phyloP scores from a whole-genome alignment of 2,888 invertebrate species.

The Lutraria lutraria region DNA sequence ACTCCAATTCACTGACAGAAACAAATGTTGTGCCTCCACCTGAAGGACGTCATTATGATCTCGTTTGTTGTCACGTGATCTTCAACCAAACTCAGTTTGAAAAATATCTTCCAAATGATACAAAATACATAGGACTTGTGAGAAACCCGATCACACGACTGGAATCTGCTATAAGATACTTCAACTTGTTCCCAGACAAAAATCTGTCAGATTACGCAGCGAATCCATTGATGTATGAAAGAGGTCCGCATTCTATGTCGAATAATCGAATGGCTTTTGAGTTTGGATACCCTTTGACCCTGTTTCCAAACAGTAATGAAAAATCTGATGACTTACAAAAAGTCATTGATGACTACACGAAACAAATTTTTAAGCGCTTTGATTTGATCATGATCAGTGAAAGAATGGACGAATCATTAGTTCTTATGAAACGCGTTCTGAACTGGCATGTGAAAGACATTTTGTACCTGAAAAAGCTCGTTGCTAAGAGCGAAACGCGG shows the following conservation, averaged over 20 bases:
- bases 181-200: constrained; percentile 44
- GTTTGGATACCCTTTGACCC: constrained; percentile 66
- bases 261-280: constrained; percentile 73
- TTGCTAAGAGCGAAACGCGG: constrained; percentile 12
- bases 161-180: constrained; percentile 66
- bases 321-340: constrained; percentile 3
- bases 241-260: constrained; percentile 44
- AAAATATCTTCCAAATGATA: constrained; percentile 66
- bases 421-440: constrained; percentile 71
- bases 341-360: constrained; percentile 20
- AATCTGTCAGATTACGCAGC: constrained; percentile 58
- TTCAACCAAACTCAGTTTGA: constrained; percentile 66
- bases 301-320: constrained; percentile 53
- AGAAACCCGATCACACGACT: constrained; percentile 70
- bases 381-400: constrained; percentile 74
- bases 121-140: constrained; percentile 70
- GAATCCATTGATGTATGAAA: constrained; percentile 57
- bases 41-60: constrained; percentile 63
- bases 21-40: constrained; percentile 69
- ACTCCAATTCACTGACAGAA: constrained; percentile 40
- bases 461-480: constrained; percentile 57
- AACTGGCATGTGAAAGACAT: constrained; percentile 74
- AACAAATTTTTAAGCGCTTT: constrained; percentile 68
- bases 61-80: constrained; percentile 71
- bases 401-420: constrained; percentile 74